Base-by-base conservation (phyloP, 2,888 invertebrate genomes). In the Odontocolon sp. region DNA sequence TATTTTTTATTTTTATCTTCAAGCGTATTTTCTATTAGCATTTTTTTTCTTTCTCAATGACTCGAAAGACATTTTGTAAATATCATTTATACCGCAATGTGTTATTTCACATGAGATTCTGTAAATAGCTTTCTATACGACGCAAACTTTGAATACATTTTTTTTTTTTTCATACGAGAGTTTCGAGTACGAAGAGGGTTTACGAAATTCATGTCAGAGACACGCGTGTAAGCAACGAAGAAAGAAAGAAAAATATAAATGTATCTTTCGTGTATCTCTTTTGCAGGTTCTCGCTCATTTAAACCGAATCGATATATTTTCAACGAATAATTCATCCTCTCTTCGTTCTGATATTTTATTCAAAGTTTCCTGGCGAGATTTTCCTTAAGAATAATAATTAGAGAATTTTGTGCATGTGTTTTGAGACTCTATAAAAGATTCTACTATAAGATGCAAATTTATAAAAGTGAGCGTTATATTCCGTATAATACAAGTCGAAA, bases 401-500 rank as follows among this genome's bases (percentile, higher is more conserved):
- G 6, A 61, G 26, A 40, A 45, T 23, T 68, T 57, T 68, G 33
- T 28, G 47, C 36, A 57, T 16, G 50, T 26, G 23, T 52, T 42
- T 8, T 42, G 52, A n/a, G 23, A 11, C 18, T 26, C 21, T 23
- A 14, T 6, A 5, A n/a, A 42, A 42, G 42, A 42, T 42, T 42
- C 42, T 18, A 42, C 42, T 6, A 4, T 6, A 16, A 42, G 42
- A 18, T 8, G 16, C 4, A 42, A 16, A 16, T 18, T 42, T 54
- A 54, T 54, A 54, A 33, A 61, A 54, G 31, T 23, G 28, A n/a
- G n/a, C 31, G 16, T 28, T 28, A n/a, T 54, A 33, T 73, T 68
- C 54, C 68, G 64, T 59, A 69, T 69, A 64, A 59, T 69, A 64
- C 45, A 70, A 76, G 61, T 63, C 11, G 38, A 52, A 69, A 77